These are phyloP conservation scores for Bombus confusus DNA, from an alignment of 1,140 invertebrate genomes.

Conservation along the genomic window DNA sequence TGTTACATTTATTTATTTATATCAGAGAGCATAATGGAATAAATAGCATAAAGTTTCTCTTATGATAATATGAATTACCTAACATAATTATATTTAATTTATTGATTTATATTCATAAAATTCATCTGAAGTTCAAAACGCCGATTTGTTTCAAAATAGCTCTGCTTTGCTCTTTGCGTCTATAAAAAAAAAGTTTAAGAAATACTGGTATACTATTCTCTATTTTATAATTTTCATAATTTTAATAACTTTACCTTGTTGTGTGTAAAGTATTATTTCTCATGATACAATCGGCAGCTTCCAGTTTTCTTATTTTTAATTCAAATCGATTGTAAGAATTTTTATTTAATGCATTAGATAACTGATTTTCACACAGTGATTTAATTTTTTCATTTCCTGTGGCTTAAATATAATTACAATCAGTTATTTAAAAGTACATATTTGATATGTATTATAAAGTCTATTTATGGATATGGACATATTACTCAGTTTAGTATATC, in stretches of 20 bases:
- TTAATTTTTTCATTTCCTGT: neutral
- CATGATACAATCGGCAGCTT: slow-evolving; percentile 67
- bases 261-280: neutral
- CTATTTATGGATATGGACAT: neutral
- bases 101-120: slow-evolving; percentile 71
- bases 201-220: slow-evolving; percentile 3
- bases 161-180: slow-evolving; percentile 78
- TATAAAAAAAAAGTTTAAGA: slow-evolving; percentile 24
- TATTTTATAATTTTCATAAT: neutral
- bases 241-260: neutral
- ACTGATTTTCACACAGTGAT: neutral
- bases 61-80: neutral
- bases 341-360: slow-evolving; percentile 41
- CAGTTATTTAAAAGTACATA: neutral
- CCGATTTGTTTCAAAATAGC: slow-evolving; percentile 84
- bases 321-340: slow-evolving; percentile 80
- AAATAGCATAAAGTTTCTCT: neutral
- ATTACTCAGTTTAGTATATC: slow-evolving; percentile 70
- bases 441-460: neutral
- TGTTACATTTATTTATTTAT: neutral
- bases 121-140: slow-evolving; percentile 87
- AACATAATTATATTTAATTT: slow-evolving; percentile 17
- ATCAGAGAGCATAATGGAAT: neutral
- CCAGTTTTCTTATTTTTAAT: slow-evolving; percentile 74
- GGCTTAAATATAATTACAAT: slow-evolving; percentile 21